phyloP scores from a whole-genome alignment of 2,113 vertebrate species.

The Siniperca knerii region DNA sequence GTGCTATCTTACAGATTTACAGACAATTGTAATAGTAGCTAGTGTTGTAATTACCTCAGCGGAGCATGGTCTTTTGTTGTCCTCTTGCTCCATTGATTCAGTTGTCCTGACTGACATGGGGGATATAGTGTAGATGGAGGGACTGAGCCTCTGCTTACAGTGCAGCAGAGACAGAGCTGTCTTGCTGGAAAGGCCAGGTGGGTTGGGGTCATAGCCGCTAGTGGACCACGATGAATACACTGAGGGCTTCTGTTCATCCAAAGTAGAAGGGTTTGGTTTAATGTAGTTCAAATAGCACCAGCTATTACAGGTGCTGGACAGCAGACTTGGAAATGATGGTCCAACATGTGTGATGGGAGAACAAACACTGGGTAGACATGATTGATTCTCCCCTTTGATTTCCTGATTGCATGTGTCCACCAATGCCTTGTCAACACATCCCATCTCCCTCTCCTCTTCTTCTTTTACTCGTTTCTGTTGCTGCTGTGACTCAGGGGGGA shows the following conservation, averaged over 20 bases:
- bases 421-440: conserved; percentile 19
- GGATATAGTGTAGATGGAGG: conserved; percentile 94
- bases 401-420: conserved; percentile 43
- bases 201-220: conserved; percentile 93
- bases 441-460: conserved; percentile 85
- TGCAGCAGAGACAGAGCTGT: conserved; percentile 92
- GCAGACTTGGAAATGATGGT: conserved; percentile 89
- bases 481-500: conserved; percentile 89
- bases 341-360: conserved; percentile 85
- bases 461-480: conserved; percentile 96
- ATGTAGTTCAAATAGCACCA: conserved; percentile 99
- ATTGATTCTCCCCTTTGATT: conserved; percentile 48
- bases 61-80: conserved; percentile 87
- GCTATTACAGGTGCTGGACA: conserved; percentile 95
- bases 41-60: conserved; percentile 88
- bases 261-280: conserved; percentile 92
- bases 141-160: conserved; percentile 94
- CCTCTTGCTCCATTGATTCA: conserved; percentile 84
- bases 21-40: neutral
- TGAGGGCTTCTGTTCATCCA: conserved; percentile 89
- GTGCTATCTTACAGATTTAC: neutral
- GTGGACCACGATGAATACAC: conserved; percentile 95
- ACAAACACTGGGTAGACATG: conserved; percentile 49
- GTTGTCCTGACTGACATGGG: conserved; percentile 81
- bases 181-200: conserved; percentile 94